Conservation (phyloP, 2,888 invertebrate species). For the Melanophora roralis region DNA sequence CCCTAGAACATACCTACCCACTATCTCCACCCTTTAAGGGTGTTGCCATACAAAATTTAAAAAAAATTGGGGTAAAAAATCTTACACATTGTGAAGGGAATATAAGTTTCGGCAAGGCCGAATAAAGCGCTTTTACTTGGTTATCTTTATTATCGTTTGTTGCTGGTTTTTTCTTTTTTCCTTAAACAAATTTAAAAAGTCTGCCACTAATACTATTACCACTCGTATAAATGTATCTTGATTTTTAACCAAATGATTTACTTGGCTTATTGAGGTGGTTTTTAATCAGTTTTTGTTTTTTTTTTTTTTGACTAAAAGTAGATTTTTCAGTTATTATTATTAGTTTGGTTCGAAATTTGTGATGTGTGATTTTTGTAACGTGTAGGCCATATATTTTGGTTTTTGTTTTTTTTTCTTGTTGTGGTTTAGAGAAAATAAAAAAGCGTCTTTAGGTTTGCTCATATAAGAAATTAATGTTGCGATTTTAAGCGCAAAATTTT, state of each 20-base stretch:
- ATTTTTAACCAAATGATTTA: not conserved
- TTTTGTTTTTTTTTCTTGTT: not conserved
- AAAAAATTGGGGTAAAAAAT: too few relatives aligned
- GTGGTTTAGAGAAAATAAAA: not conserved
- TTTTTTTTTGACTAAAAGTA: not conserved
- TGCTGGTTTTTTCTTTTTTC: not conserved
- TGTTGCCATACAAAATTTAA: too few relatives aligned
- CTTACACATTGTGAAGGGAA: too few relatives aligned
- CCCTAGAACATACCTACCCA: too few relatives aligned
- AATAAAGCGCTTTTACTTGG: too few relatives aligned
- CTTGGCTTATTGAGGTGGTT: not conserved
- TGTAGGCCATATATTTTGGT: not conserved
- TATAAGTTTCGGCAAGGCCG: too few relatives aligned
- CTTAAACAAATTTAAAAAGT: constrained; percentile 8
- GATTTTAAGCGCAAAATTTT: not conserved
- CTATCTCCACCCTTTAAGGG: too few relatives aligned
- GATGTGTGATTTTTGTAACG: not conserved
- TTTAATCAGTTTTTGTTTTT: not conserved
- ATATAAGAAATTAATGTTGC: not conserved
- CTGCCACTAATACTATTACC: not conserved
- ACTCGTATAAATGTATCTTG: not conserved
- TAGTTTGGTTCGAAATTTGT: not conserved
- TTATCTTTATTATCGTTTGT: not conserved
- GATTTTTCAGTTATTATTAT: constrained; percentile 23
- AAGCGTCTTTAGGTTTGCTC: not conserved